These are phyloP conservation scores for Antrozous pallidus DNA, from an alignment of 2,797 vertebrate genomes.

Conservation along the genomic window DNA sequence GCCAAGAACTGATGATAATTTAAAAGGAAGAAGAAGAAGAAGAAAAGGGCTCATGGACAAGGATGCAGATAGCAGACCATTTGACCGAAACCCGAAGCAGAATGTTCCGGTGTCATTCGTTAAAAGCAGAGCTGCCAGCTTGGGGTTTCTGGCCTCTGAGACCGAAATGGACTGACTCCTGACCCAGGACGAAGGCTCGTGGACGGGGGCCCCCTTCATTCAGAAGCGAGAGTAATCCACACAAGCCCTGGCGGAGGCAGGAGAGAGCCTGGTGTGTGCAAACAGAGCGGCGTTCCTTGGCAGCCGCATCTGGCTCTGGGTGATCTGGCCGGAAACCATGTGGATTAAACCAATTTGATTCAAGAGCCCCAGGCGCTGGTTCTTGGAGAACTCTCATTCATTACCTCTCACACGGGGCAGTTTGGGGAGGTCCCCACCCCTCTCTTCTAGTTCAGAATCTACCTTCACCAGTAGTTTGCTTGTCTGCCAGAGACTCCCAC, in stretches of 20 bases:
- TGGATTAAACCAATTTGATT: neutral
- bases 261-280: neutral
- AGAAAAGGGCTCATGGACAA: neutral
- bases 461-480: neutral
- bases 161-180: neutral
- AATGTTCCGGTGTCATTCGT: neutral
- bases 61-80: neutral
- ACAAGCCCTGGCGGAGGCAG: neutral
- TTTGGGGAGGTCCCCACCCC: accelerated
- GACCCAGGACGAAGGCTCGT: neutral
- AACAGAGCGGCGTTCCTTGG: neutral
- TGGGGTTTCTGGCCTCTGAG: neutral
- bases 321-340: neutral
- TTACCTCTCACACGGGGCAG: accelerated
- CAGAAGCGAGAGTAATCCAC: neutral
- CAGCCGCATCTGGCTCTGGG: neutral
- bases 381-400: neutral
- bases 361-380: neutral
- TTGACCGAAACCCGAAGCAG: neutral
- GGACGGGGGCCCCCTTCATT: neutral
- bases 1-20: neutral
- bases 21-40: neutral
- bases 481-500: neutral
- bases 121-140: no score
- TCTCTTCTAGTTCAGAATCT: neutral